Evolutionary conservation across 2,113 vertebrate genomes (phyloP).

Genomic region (Charina bottae): DNA sequence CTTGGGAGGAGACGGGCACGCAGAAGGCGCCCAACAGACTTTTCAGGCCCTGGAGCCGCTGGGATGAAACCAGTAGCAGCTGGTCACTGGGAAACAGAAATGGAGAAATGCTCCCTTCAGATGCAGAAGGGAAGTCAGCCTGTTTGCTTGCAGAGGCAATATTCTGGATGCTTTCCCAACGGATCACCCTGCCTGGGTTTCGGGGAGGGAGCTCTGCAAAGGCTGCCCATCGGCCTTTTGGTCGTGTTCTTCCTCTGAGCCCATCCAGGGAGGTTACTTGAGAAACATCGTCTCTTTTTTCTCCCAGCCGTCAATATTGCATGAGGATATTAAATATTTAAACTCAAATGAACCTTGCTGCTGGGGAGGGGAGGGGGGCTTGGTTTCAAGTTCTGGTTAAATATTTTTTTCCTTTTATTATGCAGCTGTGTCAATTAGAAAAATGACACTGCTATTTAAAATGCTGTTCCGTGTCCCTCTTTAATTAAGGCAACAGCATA

Average conservation of each 20-base stretch:
- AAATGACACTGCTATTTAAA: slow-evolving; percentile 70
- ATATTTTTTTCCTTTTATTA: slow-evolving; percentile 68
- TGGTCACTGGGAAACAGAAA: neutral
- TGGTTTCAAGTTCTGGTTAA: slow-evolving; percentile 64
- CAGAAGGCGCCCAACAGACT: neutral
- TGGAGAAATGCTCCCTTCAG: neutral
- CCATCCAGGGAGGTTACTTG: slow-evolving; percentile 42
- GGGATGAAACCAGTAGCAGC: neutral
- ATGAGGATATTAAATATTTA: slow-evolving; percentile 78
- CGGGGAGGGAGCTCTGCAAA: neutral
- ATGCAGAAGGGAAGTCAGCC: neutral
- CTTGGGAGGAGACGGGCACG: neutral
- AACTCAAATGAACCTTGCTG: slow-evolving; percentile 60
- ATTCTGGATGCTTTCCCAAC: neutral
- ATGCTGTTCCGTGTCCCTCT: slow-evolving; percentile 68
- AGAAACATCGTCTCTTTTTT: slow-evolving; percentile 69
- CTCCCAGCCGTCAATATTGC: slow-evolving; percentile 72
- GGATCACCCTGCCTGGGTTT: neutral
- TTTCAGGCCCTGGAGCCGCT: neutral
- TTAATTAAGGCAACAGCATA: slow-evolving; percentile 71
- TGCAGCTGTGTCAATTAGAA: slow-evolving; percentile 71
- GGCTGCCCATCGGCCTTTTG: neutral
- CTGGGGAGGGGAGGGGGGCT: slow-evolving; percentile 16
- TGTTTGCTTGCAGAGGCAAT: neutral
- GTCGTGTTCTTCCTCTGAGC: neutral